A percentile compares a stretch with the other conserved stretches of the same genome.
Evolutionary conservation across 64 coral and sea anemone species (phyloP).

Genomic region (Stylophora pistillata): DNA sequence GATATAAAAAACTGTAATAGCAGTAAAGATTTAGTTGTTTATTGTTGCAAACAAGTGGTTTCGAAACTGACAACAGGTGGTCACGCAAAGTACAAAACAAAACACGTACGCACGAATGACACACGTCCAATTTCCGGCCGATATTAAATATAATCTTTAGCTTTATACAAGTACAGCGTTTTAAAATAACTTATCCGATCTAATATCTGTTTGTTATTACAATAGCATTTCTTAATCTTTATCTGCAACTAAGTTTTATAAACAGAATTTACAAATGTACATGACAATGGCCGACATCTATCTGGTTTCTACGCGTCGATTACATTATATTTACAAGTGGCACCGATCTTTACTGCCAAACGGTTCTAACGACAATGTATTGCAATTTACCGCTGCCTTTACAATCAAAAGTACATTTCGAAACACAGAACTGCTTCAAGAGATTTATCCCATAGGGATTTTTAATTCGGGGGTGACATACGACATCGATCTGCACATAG

Average conservation of each 20-base stretch:
- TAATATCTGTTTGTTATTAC: slow-evolving; percentile 19
- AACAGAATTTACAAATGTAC: slow-evolving; percentile 35
- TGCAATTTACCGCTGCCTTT: background rate
- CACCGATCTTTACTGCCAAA: background rate
- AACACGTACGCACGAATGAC: slow-evolving; percentile 45
- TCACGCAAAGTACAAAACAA: slow-evolving; percentile 48
- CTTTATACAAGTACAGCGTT: slow-evolving; percentile 8
- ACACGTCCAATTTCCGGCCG: slow-evolving; percentile 38
- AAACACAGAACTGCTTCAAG: slow-evolving; percentile 10
- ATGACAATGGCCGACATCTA: background rate
- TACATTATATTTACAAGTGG: background rate
- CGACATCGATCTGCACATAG: slow-evolving; percentile 5
- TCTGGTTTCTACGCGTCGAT: background rate
- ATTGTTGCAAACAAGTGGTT: slow-evolving; percentile 21
- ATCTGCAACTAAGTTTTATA: background rate
- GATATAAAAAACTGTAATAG: background rate
- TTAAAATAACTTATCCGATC: slow-evolving; percentile 37
- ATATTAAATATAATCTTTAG: slow-evolving; percentile 15
- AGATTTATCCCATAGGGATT: slow-evolving; percentile 27
- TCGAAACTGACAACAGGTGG: slow-evolving; percentile 36
- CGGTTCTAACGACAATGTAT: background rate
- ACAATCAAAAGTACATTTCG: background rate
- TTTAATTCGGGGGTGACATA: background rate
- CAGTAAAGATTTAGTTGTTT: background rate
- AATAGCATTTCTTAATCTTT: slow-evolving; percentile 6